Conservation (phyloP, 2,113 vertebrate genomes). For the Pygoscelis antarcticus region DNA sequence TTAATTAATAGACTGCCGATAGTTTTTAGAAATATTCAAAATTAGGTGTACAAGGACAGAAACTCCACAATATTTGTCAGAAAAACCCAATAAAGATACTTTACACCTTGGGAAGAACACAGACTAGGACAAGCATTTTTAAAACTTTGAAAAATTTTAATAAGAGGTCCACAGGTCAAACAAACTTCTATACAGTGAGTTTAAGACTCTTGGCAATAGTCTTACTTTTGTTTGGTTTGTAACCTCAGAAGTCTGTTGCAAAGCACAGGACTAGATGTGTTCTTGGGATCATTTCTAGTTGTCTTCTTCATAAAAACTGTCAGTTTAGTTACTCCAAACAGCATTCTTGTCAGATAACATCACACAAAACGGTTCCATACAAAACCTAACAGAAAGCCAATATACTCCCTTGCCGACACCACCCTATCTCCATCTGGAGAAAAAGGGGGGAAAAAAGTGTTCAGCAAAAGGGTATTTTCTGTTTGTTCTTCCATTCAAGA, state of each 20-base stretch:
- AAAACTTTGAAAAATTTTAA: not conserved
- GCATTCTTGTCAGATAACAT: not conserved
- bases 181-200: not conserved
- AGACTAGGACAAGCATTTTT: not conserved
- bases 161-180: not conserved
- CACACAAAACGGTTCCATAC: not conserved
- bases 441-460: not conserved
- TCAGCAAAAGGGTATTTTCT: not conserved
- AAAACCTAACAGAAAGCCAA: not conserved
- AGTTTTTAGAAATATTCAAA: not conserved
- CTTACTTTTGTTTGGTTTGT: not conserved
- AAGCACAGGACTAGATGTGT: not conserved
- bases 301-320: not conserved
- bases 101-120: not conserved
- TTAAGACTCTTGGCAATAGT: not conserved
- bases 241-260: not conserved
- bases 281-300: not conserved
- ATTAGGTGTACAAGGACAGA: not conserved
- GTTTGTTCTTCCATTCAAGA: not conserved
- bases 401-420: not conserved
- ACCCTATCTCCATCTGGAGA: not conserved
- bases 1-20: not conserved
- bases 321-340: not conserved
- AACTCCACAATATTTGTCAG: not conserved
- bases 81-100: not conserved